Base-by-base conservation (phyloP, 1,140 invertebrate species). In the Sesamia nonagrioides region DNA sequence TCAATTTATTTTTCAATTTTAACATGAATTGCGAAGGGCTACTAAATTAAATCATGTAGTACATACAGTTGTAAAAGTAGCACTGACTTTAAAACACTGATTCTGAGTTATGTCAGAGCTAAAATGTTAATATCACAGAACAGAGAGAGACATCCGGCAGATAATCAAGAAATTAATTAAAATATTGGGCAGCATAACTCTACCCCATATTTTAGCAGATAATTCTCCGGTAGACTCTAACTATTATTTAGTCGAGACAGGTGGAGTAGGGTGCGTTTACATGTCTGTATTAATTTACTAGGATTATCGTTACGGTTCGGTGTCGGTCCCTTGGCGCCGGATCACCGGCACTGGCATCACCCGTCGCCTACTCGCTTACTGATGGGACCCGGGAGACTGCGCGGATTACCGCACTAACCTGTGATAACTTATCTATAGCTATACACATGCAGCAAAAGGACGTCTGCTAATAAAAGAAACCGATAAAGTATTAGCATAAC, bases 121-220 rank as follows among this genome's bases (percentile, higher is more conserved):
- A 45, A 45, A 27, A 27, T 27, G 27, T 27, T 27, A 27, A 27
- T 27, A 27, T 63, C n/a, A 18, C n/a, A 18, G 17, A 13, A 42
- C 37, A 6, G n/a, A 40, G 8, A 6, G 9, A 40, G n/a, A 13
- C 17, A 17, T 15, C 9, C 35, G 54, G 54, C 9, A 27, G 21
- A 42, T 40, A 2, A 3, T 33, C 37, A 7, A 17, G 37, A 66
- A 18, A 42, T 66, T 42, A 66, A 58, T 27, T 42, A 42, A 42
- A 40, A 42, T 66, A 6, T 40, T 18, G n/a, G 37, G 17, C 11
- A 21, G 17, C n/a, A 37, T 42, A 18, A 66, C n/a, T 37, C 17
- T 42, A 11, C n/a, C 61, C 35, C 61, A 66, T 66, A 66, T 42
- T 42, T 66, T 17, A 66, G 61, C 61, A 66, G 37, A 66, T 66